Conservation (phyloP, 2,113 vertebrate genomes). For the Otolemur garnettii region DNA sequence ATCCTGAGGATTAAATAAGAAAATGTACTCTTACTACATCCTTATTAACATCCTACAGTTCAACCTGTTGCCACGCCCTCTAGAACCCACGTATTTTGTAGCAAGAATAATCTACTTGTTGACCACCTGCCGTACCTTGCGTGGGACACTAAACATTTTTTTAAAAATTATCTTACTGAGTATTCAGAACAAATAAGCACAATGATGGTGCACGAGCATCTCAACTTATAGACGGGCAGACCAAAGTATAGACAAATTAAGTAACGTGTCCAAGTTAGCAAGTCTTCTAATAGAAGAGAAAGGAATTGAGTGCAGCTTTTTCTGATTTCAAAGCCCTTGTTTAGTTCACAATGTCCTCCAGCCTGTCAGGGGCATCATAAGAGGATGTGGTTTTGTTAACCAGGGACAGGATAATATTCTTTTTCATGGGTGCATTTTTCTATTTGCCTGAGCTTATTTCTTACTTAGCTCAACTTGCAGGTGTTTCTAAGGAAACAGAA, state of each 20-base stretch:
- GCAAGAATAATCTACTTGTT: neutral
- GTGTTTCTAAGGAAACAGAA: constrained; percentile 26
- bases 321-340: neutral
- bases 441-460: neutral
- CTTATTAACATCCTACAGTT: neutral
- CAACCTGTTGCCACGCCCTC: neutral
- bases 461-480: neutral
- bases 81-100: neutral
- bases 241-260: neutral
- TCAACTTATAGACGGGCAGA: neutral
- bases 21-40: neutral
- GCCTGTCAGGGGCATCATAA: neutral
- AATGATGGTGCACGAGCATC: neutral
- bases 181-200: neutral
- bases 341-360: neutral
- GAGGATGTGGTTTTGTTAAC: neutral
- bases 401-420: neutral
- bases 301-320: neutral
- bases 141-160: neutral
- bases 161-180: neutral
- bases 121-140: neutral
- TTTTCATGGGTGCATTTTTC: neutral
- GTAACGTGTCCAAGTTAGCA: neutral
- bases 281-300: neutral
- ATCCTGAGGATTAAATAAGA: neutral